Conservation (phyloP, 1,140 invertebrate genomes). For the Zaprionus kolodkinae region DNA sequence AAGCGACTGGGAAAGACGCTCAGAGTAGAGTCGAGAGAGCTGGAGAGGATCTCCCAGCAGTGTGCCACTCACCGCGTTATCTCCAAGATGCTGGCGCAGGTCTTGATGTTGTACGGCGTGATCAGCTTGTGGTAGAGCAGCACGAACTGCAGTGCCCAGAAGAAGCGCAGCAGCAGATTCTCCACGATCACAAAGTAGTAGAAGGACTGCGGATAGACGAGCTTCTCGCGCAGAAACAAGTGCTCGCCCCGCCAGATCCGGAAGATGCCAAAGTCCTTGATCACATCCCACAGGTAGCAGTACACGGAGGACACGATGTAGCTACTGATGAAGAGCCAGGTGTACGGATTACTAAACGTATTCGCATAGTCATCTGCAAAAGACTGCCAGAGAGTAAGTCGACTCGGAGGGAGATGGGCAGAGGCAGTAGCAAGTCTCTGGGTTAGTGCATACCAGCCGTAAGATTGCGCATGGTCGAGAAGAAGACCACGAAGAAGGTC, state of each 20-base stretch:
- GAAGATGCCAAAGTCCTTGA: conserved; percentile 98
- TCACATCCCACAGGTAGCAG: conserved; percentile 96
- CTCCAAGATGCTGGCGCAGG: conserved; percentile 60
- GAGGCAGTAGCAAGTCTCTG: not conserved
- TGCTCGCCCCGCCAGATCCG: conserved; percentile 93
- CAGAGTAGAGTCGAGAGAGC: no score
- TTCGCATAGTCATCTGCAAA: conserved; percentile 86
- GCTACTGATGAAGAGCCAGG: conserved; percentile 91
- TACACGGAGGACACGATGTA: conserved; percentile 91
- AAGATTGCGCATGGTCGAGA: conserved; percentile 72
- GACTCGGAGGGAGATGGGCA: not conserved
- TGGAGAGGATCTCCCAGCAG: not conserved
- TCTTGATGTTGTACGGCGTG: conserved; percentile 56
- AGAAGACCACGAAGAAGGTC: conserved; percentile 90
- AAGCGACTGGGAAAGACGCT: conserved; percentile 58
- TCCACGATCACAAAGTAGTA: conserved; percentile 99
- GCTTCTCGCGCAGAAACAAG: conserved; percentile 89
- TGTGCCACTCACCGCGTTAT: conserved; percentile 65
- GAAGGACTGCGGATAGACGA: conserved; percentile 91
- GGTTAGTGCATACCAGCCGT: conserved; percentile 52
- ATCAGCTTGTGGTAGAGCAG: conserved; percentile 87
- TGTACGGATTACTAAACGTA: conserved; percentile 89
- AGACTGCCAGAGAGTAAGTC: conserved; percentile 47
- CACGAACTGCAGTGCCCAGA: conserved; percentile 94
- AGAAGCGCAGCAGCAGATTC: conserved; percentile 96